Evolutionary conservation across 2,797 vertebrate genomes (phyloP).

Genomic region (Myoxocephalus aenaeus): DNA sequence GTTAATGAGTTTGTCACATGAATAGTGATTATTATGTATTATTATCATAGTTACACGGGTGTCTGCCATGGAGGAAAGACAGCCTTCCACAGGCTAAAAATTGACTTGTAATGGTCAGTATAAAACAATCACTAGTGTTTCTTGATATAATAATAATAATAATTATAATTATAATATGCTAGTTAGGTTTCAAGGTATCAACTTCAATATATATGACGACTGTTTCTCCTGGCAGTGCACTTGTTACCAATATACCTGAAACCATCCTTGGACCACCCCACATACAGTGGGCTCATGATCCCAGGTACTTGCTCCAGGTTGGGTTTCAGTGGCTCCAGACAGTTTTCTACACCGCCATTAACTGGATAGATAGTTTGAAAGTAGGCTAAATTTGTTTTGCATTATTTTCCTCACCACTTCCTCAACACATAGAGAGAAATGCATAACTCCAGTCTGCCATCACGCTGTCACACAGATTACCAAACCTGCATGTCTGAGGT

Average conservation of each 20-base stretch:
- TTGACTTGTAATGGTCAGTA: no score
- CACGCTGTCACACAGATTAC: conserved; percentile 30
- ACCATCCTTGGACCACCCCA: background rate
- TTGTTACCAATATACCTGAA: background rate
- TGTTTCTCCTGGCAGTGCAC: background rate
- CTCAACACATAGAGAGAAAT: background rate
- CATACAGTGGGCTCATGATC: background rate
- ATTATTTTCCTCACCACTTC: conserved; percentile 6
- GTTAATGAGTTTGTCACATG: no score
- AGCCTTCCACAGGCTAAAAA: background rate
- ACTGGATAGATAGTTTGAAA: background rate
- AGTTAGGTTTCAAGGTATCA: background rate
- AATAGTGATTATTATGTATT: no score
- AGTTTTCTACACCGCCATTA: background rate
- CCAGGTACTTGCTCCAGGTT: background rate
- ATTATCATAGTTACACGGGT: no score
- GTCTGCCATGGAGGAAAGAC: no score
- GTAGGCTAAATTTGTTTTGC: background rate
- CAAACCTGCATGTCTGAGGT: conserved; percentile 15
- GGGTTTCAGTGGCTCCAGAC: background rate
- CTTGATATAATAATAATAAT: background rate
- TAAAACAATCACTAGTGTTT: background rate
- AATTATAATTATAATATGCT: background rate
- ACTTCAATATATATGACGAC: background rate
- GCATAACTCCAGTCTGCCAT: conserved; percentile 11